A percentile compares a stretch with the other conserved stretches of the same genome.
These are phyloP conservation scores for Siphonodentalium dalli DNA, from an alignment of 2,888 invertebrate genomes.

Conservation along the genomic window DNA sequence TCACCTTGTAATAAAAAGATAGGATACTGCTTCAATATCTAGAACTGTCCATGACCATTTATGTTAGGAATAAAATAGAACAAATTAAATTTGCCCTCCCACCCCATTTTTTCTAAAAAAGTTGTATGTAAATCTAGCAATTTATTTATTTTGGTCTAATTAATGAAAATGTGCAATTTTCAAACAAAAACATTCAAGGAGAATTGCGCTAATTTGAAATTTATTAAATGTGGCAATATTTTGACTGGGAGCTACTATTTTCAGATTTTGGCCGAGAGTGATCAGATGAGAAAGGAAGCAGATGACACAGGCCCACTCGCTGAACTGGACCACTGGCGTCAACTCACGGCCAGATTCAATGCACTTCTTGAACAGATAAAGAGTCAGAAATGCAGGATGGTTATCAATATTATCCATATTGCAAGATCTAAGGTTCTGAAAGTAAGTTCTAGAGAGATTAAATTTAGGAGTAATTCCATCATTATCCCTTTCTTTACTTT, in stretches of 20 bases:
- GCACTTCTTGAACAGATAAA: conserved; percentile 59
- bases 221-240: not conserved
- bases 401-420: conserved; percentile 56
- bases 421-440: conserved; percentile 56
- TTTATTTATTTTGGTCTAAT: too few species aligned
- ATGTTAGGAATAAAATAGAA: too few species aligned
- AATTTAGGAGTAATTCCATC: too few species aligned
- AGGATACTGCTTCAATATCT: too few species aligned
- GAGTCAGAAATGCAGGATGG: conserved; percentile 50
- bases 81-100: too few species aligned
- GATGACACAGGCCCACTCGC: conserved; percentile 79
- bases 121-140: too few species aligned
- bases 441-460: conserved; percentile 32
- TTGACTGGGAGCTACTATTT: not conserved
- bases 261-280: conserved; percentile 80
- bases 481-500: too few species aligned
- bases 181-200: not conserved
- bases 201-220: too few species aligned
- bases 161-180: not conserved
- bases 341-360: conserved; percentile 57
- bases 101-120: too few species aligned
- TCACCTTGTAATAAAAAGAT: too few species aligned
- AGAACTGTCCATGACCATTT: too few species aligned
- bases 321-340: conserved; percentile 63
- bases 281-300: conserved; percentile 81